Percentiles rank a stretch among this genome's conserved stretches.
phyloP scores from a whole-genome alignment of 2,797 vertebrate species.

The Gallinago stenura region DNA sequence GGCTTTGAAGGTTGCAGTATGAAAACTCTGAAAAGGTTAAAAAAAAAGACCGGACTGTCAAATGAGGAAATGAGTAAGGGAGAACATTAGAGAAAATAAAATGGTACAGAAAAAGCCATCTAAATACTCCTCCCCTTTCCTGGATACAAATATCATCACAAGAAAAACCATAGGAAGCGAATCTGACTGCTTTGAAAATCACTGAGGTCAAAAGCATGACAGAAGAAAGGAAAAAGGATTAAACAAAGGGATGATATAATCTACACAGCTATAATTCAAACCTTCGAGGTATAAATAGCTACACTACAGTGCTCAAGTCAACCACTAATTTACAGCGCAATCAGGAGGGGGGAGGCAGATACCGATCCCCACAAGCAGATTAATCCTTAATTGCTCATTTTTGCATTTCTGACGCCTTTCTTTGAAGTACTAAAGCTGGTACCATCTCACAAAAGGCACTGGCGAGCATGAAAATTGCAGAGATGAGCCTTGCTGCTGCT shows the following conservation, averaged over 20 bases:
- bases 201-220: constrained; percentile 47
- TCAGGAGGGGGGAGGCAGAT: constrained; percentile 7
- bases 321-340: background rate
- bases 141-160: constrained; percentile 8
- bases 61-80: constrained; percentile 32
- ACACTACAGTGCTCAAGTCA: background rate
- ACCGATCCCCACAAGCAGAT: background rate
- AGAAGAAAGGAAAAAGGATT: constrained; percentile 55
- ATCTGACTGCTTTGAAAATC: constrained; percentile 46
- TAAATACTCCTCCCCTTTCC: constrained; percentile 35
- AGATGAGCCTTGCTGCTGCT: background rate
- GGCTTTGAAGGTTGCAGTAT: background rate
- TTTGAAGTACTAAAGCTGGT: background rate
- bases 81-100: constrained; percentile 38
- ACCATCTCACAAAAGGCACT: background rate
- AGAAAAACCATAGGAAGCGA: constrained; percentile 31
- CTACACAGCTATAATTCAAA: constrained; percentile 29
- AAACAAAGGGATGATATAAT: constrained; percentile 56
- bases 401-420: constrained; percentile 16
- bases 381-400: constrained; percentile 40
- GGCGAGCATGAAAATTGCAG: background rate
- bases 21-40: background rate
- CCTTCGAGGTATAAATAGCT: constrained; percentile 43
- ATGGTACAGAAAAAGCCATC: background rate
- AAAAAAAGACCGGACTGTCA: background rate